These are phyloP conservation scores for Oppia nitens DNA, from an alignment of 1,140 invertebrate species.

Conservation along the genomic window DNA sequence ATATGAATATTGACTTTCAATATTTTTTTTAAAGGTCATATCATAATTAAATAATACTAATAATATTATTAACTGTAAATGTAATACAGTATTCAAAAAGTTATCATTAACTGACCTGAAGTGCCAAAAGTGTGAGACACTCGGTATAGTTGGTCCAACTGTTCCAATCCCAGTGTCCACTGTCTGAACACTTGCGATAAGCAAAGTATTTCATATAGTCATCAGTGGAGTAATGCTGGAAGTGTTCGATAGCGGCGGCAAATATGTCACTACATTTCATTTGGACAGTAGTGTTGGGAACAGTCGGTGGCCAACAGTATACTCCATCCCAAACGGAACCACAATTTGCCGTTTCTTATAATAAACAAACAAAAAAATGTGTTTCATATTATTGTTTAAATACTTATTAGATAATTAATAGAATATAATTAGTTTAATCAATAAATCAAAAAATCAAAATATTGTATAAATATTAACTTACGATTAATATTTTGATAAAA, in stretches of 20 bases:
- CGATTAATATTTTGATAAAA: not conserved
- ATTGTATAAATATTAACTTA: not conserved
- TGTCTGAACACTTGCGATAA: slow-evolving; percentile 12
- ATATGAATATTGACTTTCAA: no score
- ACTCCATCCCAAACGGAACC: slow-evolving; percentile 17
- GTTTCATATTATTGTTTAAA: no score
- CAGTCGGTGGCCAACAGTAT: slow-evolving; percentile 19
- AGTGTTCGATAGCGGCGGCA: slow-evolving; percentile 1
- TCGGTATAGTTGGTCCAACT: slow-evolving; percentile 17
- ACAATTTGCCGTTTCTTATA: slow-evolving; percentile 1
- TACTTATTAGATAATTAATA: no score
- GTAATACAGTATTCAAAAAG: no score
- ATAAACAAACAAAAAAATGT: no score
- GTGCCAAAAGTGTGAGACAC: slow-evolving; percentile 11
- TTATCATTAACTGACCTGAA: slow-evolving; percentile 4
- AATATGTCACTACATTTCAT: slow-evolving; percentile 17
- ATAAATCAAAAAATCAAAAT: no score
- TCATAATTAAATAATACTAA: no score
- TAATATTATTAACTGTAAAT: not conserved
- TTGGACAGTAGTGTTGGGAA: slow-evolving; percentile 2
- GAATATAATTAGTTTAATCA: no score
- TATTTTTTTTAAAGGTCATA: no score
- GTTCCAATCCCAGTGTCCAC: slow-evolving; percentile 19
- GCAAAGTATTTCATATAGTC: slow-evolving; percentile 6
- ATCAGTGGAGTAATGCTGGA: not conserved